phyloP scores from a whole-genome alignment of 2,797 vertebrate genomes.

The Falco berigora region DNA sequence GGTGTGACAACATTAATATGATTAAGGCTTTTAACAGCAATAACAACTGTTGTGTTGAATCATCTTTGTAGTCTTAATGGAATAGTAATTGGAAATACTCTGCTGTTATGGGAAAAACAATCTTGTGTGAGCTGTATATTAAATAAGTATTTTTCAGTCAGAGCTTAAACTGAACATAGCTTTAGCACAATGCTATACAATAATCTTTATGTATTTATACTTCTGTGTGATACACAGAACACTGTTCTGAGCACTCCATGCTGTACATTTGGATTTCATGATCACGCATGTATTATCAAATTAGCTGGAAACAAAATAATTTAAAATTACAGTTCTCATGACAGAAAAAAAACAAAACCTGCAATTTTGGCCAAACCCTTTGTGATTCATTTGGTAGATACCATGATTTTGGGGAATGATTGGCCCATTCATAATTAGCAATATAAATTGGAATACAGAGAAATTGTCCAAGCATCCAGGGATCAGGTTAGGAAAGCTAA shows the following conservation, averaged over 20 bases:
- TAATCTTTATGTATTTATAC: neutral
- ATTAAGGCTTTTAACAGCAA: constrained; percentile 39
- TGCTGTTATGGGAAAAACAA: neutral
- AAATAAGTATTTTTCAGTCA: neutral
- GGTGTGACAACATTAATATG: constrained; percentile 15
- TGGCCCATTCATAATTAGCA: neutral
- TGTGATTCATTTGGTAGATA: neutral
- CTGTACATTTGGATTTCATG: neutral
- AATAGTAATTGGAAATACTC: constrained; percentile 13
- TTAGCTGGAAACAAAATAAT: neutral
- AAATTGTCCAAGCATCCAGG: too few species aligned
- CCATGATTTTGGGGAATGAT: neutral
- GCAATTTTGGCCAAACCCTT: neutral
- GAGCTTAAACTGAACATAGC: neutral
- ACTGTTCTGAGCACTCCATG: neutral
- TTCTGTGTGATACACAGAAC: neutral
- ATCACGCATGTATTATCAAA: neutral
- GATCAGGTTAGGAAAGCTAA: too few species aligned
- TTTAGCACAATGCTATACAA: neutral
- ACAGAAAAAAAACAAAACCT: neutral
- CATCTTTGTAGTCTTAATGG: constrained; percentile 8
- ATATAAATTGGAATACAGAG: too few species aligned
- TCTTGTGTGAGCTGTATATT: neutral
- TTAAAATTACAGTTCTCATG: neutral
- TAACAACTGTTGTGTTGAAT: neutral